Conservation (phyloP, 1,140 invertebrate genomes). For the Choristoneura fumiferana region DNA sequence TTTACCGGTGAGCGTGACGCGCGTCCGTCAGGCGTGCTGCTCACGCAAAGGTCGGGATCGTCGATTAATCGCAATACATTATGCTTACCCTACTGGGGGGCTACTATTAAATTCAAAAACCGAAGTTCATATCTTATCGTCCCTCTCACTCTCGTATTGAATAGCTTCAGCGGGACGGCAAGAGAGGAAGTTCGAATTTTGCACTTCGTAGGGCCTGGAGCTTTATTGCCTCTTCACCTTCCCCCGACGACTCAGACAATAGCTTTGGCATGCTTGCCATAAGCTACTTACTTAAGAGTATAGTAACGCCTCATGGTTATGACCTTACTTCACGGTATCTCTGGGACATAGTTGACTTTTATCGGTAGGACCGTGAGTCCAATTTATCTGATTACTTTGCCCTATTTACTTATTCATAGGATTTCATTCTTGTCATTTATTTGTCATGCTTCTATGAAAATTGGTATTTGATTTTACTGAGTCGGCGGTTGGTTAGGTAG, state of each 20-base stretch:
- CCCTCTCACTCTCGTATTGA: too few relatives aligned
- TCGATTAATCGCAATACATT: conserved; percentile 47
- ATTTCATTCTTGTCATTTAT: background rate
- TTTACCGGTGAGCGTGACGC: conserved; percentile 42
- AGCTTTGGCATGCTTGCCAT: conserved; percentile 38
- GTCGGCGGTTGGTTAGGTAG: too few relatives aligned
- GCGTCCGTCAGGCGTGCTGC: conserved; percentile 47
- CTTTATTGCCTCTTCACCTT: conserved; percentile 57
- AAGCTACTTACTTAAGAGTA: background rate
- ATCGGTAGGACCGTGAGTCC: background rate
- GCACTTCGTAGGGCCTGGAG: too few relatives aligned
- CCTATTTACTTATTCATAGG: too few relatives aligned
- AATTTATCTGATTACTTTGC: conserved; percentile 1
- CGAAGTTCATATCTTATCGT: too few relatives aligned
- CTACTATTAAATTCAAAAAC: too few relatives aligned
- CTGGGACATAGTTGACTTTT: background rate
- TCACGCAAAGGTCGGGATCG: conserved; percentile 65
- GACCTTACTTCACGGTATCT: background rate
- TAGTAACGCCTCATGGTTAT: background rate
- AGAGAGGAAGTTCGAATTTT: too few relatives aligned
- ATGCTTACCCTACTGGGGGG: too few relatives aligned
- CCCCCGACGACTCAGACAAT: conserved; percentile 37
- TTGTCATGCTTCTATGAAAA: background rate
- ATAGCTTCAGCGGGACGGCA: too few relatives aligned
- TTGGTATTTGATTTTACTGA: too few relatives aligned